Conservation (phyloP, 2,797 vertebrate species). For the Pogonophryne albipinna region DNA sequence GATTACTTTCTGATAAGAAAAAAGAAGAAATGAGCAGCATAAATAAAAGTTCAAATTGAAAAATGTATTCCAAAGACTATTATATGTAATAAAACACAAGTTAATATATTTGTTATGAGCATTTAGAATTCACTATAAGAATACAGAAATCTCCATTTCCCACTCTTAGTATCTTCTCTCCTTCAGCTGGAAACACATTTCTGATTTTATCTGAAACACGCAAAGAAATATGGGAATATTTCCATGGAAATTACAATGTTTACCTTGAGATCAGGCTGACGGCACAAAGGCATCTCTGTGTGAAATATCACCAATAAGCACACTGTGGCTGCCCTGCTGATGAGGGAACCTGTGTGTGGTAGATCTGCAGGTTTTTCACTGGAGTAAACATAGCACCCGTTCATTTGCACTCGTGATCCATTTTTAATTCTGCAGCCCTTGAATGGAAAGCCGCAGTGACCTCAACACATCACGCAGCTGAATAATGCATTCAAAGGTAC, state of each 20-base stretch:
- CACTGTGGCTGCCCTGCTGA: not conserved
- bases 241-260: constrained; percentile 1
- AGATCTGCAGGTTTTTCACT: constrained; percentile 27
- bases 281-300: not conserved
- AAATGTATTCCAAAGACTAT: not conserved
- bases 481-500: constrained; percentile 55
- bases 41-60: constrained; percentile 4
- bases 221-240: not conserved
- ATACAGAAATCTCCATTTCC: not conserved
- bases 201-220: not conserved
- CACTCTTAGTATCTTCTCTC: not conserved
- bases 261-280: constrained; percentile 9
- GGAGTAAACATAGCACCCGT: constrained; percentile 30
- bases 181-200: constrained; percentile 11
- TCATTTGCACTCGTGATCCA: constrained; percentile 46
- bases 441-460: constrained; percentile 38
- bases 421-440: constrained; percentile 52
- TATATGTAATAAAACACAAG: too few species aligned
- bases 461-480: constrained; percentile 37
- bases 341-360: constrained; percentile 3
- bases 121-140: not conserved
- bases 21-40: not conserved
- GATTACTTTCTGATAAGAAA: not conserved
- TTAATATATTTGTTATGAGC: not conserved
- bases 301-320: constrained; percentile 3